Evolutionary conservation across 2,113 vertebrate genomes (phyloP).

Genomic region (Phylloscopus whistleri): DNA sequence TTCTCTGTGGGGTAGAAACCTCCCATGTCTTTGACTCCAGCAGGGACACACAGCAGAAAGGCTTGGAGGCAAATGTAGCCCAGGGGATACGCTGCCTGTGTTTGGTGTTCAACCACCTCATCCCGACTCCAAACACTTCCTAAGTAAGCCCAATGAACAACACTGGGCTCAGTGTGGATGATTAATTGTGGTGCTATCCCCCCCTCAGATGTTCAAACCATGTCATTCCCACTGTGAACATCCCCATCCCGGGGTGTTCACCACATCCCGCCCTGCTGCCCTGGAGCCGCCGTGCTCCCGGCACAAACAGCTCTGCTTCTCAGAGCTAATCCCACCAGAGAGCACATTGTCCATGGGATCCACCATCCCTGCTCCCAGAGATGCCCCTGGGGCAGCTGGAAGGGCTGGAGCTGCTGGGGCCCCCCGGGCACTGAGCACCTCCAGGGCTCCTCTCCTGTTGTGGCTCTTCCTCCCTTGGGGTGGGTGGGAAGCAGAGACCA

Average conservation of each 20-base stretch:
- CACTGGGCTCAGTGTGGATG: not conserved
- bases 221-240: not conserved
- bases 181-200: rapidly evolving
- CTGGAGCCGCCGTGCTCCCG: rapidly evolving
- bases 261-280: rapidly evolving
- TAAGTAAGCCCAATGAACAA: not conserved
- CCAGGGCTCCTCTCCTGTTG: not conserved
- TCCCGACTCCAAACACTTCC: not conserved
- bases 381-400: not conserved
- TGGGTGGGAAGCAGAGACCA: not conserved
- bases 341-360: rapidly evolving
- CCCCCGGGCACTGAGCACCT: rapidly evolving
- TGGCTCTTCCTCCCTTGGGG: not conserved
- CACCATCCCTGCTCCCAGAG: rapidly evolving
- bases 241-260: not conserved
- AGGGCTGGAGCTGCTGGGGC: not conserved
- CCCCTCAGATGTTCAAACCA: not conserved
- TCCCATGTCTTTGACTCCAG: rapidly evolving
- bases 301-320: not conserved
- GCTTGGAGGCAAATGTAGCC: not conserved
- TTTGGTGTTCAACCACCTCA: not conserved
- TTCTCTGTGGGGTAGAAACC: not conserved
- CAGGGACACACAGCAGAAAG: not conserved
- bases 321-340: rapidly evolving
- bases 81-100: not conserved